Evolutionary conservation across 2,797 vertebrate genomes (phyloP), one percentile per base, ranked within the genome.

Genomic region (Myotis findleyi): DNA sequence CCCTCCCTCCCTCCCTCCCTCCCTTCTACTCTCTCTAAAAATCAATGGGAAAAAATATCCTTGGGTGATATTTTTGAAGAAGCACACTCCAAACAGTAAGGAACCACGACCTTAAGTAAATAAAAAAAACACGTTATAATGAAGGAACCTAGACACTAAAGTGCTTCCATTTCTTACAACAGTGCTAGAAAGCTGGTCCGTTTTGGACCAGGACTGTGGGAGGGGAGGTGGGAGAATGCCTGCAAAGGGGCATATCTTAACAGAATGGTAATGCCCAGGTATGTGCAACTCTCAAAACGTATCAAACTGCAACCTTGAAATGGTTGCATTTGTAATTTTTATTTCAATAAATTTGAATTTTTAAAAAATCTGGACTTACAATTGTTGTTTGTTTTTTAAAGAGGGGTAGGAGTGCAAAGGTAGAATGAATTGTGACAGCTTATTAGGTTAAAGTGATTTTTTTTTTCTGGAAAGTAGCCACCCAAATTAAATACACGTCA

Each of bases 401-500:
- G 27, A 20, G 21, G 12, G 23, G 9, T 51, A 71, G 62, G 51
- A 49, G 17, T 10, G 17, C 14, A 5, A 75, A 89, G 41, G 33
- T 18, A 93, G 38, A 94, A 47, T 30, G 53, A 93, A 12, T 12
- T 83, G 33, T 89, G 81, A 81, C 18, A 75, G 64, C 69, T 89
- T 76, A 62, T 66, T 87, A 69, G 41, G 51, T 72, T 81, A 77
- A 86, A 66, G 9, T 33, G 53, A 77, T 87, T 83, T 83, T 83
- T 55, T 38, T 55, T 38, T 91, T 85, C 89, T 89, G 68, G 66
- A 94, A 94, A 84, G n/a, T 16, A 53, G 62, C 36, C 55, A 44
- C 76, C 41, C 53, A 77, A 87, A 95, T 44, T 79, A 82, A 94
- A 95, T 51, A 87, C 27, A 85, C 85, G 25, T 81, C 36, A 49